phyloP scores from a whole-genome alignment of 2,113 vertebrate genomes.

The Gallinago media region DNA sequence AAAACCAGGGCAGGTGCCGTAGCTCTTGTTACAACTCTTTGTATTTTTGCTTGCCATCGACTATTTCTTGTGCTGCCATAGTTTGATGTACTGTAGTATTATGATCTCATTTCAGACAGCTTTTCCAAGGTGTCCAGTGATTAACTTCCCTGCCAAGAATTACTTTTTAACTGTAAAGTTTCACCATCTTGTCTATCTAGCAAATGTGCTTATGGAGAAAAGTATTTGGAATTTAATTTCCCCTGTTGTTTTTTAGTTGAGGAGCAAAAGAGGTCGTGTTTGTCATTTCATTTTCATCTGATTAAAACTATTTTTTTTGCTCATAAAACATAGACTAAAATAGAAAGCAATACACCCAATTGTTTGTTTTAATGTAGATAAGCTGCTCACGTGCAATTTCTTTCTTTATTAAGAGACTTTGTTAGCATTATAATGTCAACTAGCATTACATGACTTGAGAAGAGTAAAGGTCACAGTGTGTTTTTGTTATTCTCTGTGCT shows the following conservation, averaged over 20 bases:
- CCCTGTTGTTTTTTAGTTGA: fast-evolving
- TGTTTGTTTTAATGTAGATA: not conserved
- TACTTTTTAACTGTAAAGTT: not conserved
- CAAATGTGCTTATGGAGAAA: not conserved
- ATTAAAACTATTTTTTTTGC: not conserved
- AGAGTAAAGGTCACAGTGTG: not conserved
- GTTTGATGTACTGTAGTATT: not conserved
- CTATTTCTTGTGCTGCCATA: not conserved
- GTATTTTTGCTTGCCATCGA: not conserved
- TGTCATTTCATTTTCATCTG: not conserved
- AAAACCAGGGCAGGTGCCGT: not conserved
- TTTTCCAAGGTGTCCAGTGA: not conserved
- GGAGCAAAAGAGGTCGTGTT: not conserved
- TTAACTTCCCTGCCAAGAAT: not conserved
- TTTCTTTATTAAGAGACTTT: not conserved
- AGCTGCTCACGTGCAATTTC: not conserved
- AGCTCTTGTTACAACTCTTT: not conserved
- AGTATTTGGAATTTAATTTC: not conserved
- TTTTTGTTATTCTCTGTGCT: not conserved
- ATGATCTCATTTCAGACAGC: not conserved
- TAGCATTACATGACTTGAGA: not conserved
- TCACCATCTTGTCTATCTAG: not conserved
- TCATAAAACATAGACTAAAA: not conserved
- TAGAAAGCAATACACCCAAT: not conserved
- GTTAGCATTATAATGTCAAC: not conserved